Conservation (phyloP, 2,113 vertebrate genomes). For the Tachycineta bicolor region DNA sequence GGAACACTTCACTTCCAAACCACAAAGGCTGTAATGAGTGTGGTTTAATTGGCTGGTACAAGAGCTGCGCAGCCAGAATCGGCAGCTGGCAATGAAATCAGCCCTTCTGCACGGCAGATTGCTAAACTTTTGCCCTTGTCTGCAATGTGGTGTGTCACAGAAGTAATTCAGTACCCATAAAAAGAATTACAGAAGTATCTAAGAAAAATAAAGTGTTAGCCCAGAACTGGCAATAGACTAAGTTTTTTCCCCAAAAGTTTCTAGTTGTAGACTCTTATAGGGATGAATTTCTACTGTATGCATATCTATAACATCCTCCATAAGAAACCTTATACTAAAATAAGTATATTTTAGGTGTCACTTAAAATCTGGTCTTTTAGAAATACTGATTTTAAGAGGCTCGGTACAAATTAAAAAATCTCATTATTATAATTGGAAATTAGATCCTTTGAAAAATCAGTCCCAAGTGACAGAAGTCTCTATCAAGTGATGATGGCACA, state of each 20-base stretch:
- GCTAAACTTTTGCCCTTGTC: conserved; percentile 48
- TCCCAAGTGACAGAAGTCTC: neutral
- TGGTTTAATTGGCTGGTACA: conserved; percentile 56
- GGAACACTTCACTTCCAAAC: conserved; percentile 59
- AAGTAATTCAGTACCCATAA: neutral
- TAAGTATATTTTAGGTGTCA: neutral
- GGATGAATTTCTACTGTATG: neutral
- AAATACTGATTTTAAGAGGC: neutral
- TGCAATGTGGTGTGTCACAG: neutral
- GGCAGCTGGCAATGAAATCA: conserved; percentile 35
- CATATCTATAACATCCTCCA: neutral
- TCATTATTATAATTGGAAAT: neutral
- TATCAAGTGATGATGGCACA: neutral
- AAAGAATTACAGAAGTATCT: neutral
- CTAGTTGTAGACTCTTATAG: neutral
- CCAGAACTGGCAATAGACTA: neutral
- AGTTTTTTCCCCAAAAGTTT: neutral
- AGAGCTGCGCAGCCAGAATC: conserved; percentile 29
- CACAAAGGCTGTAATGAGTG: conserved; percentile 57
- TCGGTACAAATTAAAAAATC: neutral
- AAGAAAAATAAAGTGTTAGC: neutral
- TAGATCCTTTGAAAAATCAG: neutral
- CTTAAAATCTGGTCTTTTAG: neutral
- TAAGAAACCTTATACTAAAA: neutral
- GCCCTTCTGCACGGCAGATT: conserved; percentile 42